Evolutionary conservation across 2,888 invertebrate genomes (phyloP), one percentile per base, ranked within the genome.

Genomic region (Isoperla grammatica): DNA sequence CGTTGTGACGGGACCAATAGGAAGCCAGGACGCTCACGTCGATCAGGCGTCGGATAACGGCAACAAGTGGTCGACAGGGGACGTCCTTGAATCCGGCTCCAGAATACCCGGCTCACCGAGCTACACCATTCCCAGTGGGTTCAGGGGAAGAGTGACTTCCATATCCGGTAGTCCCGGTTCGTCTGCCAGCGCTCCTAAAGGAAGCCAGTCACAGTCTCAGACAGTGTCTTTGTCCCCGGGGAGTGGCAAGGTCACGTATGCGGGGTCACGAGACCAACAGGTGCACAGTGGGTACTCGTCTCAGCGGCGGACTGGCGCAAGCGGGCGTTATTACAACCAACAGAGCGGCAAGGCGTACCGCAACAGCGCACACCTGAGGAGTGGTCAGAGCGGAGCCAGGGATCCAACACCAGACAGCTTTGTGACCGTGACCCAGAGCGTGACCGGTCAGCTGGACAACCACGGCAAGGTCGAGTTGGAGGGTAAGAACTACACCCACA

Each of bases 391-490:
- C 17, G 20, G 23, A 29, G 22, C 37, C 39, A 29, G 54, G 13
- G 61, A 58, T 69, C 75, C 12, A 78, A 79, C 65, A n/a, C 77
- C 78, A 12, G 83, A 86, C 57, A 82, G 83, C 68, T 91, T 87
- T 72, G 83, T 90, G 2, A 87, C 90, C 0, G 84, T 89, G 4
- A 87, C 88, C 1, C 90, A 88, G 72, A 89, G 89, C 2, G 85
- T 90, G 55, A 86, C 88, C 0, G 88, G 90, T 5, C 84, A 83
- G 67, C 75, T 87, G 66, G 84, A 83, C 65, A 80, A 80, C 69
- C 81, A 80, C 67, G 35, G 58, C 13, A 60, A 61, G 29, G 74
- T 75, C 68, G 70, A 76, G 29, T 71, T 74, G 39, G 82, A 83
- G 60, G 84, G 86, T 62, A 86, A 87, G 70, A 86, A 86, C 73